phyloP scores from a whole-genome alignment of 2,113 vertebrate species.

The Gadus macrocephalus region DNA sequence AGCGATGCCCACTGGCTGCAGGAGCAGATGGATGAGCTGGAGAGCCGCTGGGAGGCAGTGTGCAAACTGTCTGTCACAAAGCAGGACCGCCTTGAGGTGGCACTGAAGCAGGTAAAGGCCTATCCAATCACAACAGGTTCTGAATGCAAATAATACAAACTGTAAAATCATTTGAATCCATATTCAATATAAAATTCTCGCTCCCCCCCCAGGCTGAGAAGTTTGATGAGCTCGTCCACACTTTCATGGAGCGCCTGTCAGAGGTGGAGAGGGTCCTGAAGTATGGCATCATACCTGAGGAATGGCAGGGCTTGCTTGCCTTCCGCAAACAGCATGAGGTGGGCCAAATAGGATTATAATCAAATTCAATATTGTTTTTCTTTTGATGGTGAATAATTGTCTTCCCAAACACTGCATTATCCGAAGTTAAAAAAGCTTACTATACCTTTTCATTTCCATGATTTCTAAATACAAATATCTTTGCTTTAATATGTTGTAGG shows the following conservation, averaged over 20 bases:
- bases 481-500: conserved; percentile 57
- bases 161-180: not conserved
- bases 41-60: conserved; percentile 79
- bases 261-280: conserved; percentile 76
- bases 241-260: conserved; percentile 76
- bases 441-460: not conserved
- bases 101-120: conserved; percentile 74
- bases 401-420: not conserved
- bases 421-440: not conserved
- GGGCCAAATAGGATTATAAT: not conserved
- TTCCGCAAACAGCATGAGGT: conserved; percentile 78
- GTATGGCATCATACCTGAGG: conserved; percentile 72
- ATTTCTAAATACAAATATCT: not conserved
- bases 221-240: conserved; percentile 76
- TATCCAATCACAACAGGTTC: too few species aligned
- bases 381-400: too few species aligned
- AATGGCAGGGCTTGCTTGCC: conserved; percentile 66
- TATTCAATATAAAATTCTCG: too few species aligned
- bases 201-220: conserved; percentile 71
- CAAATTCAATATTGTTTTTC: too few species aligned
- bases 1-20: conserved; percentile 81
- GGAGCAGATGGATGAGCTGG: conserved; percentile 82
- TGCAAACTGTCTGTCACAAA: conserved; percentile 80
- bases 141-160: too few species aligned
- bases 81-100: conserved; percentile 78